A percentile compares a stretch with the other conserved stretches of the same genome.
Evolutionary conservation across 92 coral and sea anemone species (phyloP).

Genomic region (Palythoa grandis): DNA sequence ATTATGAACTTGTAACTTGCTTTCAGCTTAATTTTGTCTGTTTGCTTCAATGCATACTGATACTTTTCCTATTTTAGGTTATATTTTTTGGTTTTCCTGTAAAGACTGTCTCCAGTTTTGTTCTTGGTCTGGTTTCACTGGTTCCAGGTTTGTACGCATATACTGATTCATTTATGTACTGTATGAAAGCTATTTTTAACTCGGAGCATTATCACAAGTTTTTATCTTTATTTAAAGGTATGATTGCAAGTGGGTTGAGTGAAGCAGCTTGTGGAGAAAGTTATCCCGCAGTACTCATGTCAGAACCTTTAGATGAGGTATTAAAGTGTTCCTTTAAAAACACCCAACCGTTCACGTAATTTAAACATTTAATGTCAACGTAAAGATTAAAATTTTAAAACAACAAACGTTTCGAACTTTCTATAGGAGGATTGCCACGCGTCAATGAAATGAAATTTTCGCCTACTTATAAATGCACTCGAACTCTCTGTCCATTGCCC

Average conservation of each 20-base stretch:
- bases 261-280: conserved; percentile 64
- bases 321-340: not conserved
- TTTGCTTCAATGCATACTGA: not conserved
- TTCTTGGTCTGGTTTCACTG: conserved; percentile 77
- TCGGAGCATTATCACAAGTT: not conserved
- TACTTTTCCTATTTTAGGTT: conserved; percentile 53
- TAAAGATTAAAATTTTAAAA: not conserved
- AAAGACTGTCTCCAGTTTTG: conserved; percentile 59
- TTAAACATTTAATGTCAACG: not conserved
- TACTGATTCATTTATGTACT: no score
- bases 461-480: no score
- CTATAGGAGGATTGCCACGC: no score
- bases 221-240: conserved; percentile 38
- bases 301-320: conserved; percentile 39
- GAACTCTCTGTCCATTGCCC: no score
- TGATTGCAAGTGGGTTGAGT: conserved; percentile 68
- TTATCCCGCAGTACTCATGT: not conserved
- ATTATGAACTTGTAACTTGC: not conserved
- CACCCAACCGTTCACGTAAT: not conserved
- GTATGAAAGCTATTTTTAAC: no score
- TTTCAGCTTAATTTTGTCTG: not conserved
- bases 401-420: no score
- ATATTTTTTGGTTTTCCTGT: conserved; percentile 84
- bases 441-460: no score
- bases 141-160: conserved; percentile 68